phyloP scores from a whole-genome alignment of 2,888 invertebrate genomes.

The Antheraea assamensis region DNA sequence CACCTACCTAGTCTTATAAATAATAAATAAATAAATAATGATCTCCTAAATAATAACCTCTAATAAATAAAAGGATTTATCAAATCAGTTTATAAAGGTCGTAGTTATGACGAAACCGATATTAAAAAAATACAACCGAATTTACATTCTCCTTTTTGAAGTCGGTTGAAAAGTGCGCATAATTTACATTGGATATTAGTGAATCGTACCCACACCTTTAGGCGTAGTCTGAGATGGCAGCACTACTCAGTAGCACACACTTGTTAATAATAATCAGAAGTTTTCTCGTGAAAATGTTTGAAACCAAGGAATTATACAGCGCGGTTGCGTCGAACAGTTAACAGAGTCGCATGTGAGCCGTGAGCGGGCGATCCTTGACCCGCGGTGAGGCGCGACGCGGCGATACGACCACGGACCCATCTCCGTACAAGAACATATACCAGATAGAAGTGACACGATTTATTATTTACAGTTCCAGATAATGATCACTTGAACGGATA shows the following conservation, averaged over 20 bases:
- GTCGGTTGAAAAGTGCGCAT: too few relatives aligned
- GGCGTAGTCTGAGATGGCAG: too few relatives aligned
- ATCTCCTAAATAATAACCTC: too few relatives aligned
- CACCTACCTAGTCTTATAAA: too few relatives aligned
- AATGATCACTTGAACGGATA: neutral
- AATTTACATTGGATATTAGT: too few relatives aligned
- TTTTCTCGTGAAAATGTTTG: conserved; percentile 18
- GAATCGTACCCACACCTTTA: too few relatives aligned
- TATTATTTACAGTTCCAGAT: neutral
- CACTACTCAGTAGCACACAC: neutral
- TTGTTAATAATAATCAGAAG: conserved; percentile 18
- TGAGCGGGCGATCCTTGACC: conserved; percentile 70
- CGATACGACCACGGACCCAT: conserved; percentile 52
- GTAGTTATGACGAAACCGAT: too few relatives aligned
- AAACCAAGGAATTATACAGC: conserved; percentile 36
- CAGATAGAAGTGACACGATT: conserved; percentile 39
- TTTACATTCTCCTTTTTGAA: too few relatives aligned
- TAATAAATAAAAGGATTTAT: too few relatives aligned
- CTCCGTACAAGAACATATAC: conserved; percentile 41
- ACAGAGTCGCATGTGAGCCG: conserved; percentile 52
- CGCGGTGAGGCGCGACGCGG: conserved; percentile 25
- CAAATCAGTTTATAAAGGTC: too few relatives aligned
- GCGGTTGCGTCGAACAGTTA: conserved; percentile 49
- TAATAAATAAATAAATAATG: too few relatives aligned
- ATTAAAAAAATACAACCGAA: too few relatives aligned